Evolutionary conservation across 2,797 vertebrate genomes (phyloP).

Genomic region (Apogon hyalosoma): DNA sequence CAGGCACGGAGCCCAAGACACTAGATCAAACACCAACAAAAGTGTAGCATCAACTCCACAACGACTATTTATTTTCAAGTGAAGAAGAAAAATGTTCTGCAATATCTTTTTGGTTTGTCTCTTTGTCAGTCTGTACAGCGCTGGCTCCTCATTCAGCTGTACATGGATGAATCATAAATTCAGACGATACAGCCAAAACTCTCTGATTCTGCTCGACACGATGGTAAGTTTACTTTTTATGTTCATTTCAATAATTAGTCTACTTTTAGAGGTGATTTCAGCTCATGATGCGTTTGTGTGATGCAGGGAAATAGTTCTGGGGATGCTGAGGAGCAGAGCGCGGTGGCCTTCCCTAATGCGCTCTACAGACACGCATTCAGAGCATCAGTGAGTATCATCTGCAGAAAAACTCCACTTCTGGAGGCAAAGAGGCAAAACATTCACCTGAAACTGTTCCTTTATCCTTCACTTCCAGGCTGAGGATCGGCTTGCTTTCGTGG

Average conservation of each 20-base stretch:
- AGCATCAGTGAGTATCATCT: conserved; percentile 57
- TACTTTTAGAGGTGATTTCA: neutral
- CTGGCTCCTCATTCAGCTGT: conserved; percentile 55
- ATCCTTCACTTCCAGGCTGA: conserved; percentile 46
- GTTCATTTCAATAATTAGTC: neutral
- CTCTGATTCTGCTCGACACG: conserved; percentile 40
- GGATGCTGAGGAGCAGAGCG: conserved; percentile 4
- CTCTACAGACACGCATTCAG: conserved; percentile 60
- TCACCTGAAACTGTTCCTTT: neutral
- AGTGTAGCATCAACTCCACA: neutral
- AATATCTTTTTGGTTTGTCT: conserved; percentile 27
- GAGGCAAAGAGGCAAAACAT: too few species aligned
- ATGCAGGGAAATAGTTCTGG: conserved; percentile 50
- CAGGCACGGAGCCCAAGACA: too few species aligned
- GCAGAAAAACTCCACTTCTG: neutral
- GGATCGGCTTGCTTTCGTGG: conserved; percentile 57
- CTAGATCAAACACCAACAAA: too few species aligned
- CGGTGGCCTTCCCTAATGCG: conserved; percentile 53
- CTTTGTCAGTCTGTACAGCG: conserved; percentile 21
- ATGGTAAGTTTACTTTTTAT: conserved; percentile 57
- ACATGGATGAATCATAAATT: conserved; percentile 70
- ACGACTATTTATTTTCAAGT: rapidly evolving
- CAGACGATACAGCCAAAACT: conserved; percentile 39
- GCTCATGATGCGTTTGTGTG: neutral
- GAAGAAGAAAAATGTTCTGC: conserved; percentile 44